A percentile compares a stretch with the other conserved stretches of the same genome.
Evolutionary conservation across 2,888 invertebrate species (phyloP).

Genomic region (Agrotis ipsilon): DNA sequence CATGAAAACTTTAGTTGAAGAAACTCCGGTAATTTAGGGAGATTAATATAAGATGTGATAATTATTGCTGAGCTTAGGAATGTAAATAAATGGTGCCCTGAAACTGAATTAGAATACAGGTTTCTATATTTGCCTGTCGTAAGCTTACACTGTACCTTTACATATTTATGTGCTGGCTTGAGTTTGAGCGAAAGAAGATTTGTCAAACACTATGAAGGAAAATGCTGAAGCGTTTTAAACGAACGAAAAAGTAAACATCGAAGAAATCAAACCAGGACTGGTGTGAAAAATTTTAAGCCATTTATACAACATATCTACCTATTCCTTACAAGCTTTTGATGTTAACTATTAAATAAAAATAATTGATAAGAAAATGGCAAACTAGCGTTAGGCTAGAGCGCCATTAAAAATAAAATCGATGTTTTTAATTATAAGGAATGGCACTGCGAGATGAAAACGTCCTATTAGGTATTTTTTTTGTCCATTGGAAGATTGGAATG

Average conservation of each 20-base stretch:
- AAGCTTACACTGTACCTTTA: constrained; percentile 15
- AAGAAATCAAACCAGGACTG: neutral
- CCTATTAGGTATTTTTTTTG: neutral
- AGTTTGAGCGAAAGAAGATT: constrained; percentile 7
- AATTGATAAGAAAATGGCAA: constrained; percentile 10
- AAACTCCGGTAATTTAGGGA: neutral
- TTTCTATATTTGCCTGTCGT: constrained; percentile 9
- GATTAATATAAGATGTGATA: constrained; percentile 20
- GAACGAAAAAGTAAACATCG: constrained; percentile 6
- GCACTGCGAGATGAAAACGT: constrained; percentile 14
- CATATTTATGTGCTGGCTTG: constrained; percentile 18
- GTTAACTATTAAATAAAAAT: constrained; percentile 25
- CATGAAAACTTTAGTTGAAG: constrained; percentile 25
- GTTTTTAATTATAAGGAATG: constrained; percentile 19
- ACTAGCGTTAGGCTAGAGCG: neutral
- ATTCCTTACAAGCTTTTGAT: constrained; percentile 36
- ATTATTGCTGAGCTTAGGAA: constrained; percentile 26
- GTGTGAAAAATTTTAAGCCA: neutral
- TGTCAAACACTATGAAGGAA: neutral
- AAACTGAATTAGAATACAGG: constrained; percentile 37
- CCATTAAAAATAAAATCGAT: constrained; percentile 36
- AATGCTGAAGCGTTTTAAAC: neutral
- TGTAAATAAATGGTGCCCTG: constrained; percentile 24
- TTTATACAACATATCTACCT: constrained; percentile 14
- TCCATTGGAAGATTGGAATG: constrained; percentile 7